A percentile compares a stretch with the other conserved stretches of the same genome.
Evolutionary conservation across 2,888 invertebrate species (phyloP).

Genomic region (Melanchra persicariae): DNA sequence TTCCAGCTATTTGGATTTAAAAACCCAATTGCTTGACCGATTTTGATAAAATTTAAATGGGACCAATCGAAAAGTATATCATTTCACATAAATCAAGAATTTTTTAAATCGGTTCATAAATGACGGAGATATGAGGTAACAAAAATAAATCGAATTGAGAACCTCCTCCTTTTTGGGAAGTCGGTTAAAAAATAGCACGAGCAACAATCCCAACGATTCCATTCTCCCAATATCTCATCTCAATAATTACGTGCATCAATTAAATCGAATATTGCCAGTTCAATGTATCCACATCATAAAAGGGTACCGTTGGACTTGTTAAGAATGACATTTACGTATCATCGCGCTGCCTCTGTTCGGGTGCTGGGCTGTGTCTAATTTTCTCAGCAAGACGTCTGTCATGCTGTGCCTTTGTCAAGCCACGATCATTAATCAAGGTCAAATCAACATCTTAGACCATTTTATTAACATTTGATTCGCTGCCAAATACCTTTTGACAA

Average conservation of each 20-base stretch:
- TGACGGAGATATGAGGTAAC: too few species aligned
- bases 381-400: conserved; percentile 82
- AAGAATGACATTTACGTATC: conserved; percentile 74
- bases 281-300: conserved; percentile 41
- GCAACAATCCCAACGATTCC: conserved; percentile 1
- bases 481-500: conserved; percentile 62
- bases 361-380: conserved; percentile 79
- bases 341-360: conserved; percentile 71
- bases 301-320: conserved; percentile 64
- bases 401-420: conserved; percentile 85
- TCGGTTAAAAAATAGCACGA: background rate
- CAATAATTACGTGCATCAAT: conserved; percentile 35
- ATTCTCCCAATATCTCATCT: conserved; percentile 14
- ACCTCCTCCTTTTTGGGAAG: too few species aligned
- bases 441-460: conserved; percentile 77
- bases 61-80: too few species aligned
- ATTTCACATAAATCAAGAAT: too few species aligned
- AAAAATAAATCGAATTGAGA: too few species aligned
- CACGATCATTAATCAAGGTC: conserved; percentile 85
- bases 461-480: conserved; percentile 80
- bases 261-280: conserved; percentile 31
- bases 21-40: too few species aligned
- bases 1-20: too few species aligned
- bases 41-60: too few species aligned
- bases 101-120: too few species aligned